Evolutionary conservation across 1,140 invertebrate species (phyloP).

Genomic region (Drosophila orena): DNA sequence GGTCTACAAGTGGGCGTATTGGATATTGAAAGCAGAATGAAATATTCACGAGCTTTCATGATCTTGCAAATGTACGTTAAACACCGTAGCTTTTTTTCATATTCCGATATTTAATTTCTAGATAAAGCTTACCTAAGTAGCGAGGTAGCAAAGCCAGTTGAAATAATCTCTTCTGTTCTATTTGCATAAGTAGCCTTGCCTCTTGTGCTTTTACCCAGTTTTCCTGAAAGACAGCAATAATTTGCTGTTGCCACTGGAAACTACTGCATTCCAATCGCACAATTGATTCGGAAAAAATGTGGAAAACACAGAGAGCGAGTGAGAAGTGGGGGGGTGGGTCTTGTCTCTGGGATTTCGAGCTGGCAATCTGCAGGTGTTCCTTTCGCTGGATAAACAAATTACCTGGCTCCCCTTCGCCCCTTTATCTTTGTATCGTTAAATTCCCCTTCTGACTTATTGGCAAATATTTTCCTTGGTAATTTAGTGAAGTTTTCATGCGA

Average conservation of each 20-base stretch:
- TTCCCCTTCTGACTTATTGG: slow-evolving; percentile 58
- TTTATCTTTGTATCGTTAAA: slow-evolving; percentile 30
- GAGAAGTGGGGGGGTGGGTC: neutral
- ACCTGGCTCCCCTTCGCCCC: slow-evolving; percentile 14
- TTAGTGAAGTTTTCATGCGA: slow-evolving; percentile 59
- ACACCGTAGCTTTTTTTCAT: neutral
- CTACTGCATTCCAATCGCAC: slow-evolving; percentile 33
- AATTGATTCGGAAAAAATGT: slow-evolving; percentile 10
- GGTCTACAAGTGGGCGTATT: slow-evolving; percentile 6
- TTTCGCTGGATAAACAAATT: slow-evolving; percentile 51
- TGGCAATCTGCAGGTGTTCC: slow-evolving; percentile 71
- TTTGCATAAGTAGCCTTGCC: slow-evolving; percentile 9
- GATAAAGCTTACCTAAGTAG: neutral
- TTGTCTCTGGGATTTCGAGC: slow-evolving; percentile 22
- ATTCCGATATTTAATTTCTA: neutral
- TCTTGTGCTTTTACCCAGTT: slow-evolving; percentile 19
- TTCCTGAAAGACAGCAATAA: slow-evolving; percentile 11
- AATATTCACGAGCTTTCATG: neutral
- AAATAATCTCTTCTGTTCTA: neutral
- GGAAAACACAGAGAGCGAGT: slow-evolving; percentile 1
- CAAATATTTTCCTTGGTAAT: slow-evolving; percentile 74
- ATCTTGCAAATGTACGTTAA: neutral
- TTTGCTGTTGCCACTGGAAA: slow-evolving; percentile 36
- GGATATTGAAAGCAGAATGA: neutral
- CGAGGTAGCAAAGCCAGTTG: no score